Evolutionary conservation across 2,888 invertebrate species (phyloP), one percentile per base, ranked within the genome.

Genomic region (Andrena fulva): DNA sequence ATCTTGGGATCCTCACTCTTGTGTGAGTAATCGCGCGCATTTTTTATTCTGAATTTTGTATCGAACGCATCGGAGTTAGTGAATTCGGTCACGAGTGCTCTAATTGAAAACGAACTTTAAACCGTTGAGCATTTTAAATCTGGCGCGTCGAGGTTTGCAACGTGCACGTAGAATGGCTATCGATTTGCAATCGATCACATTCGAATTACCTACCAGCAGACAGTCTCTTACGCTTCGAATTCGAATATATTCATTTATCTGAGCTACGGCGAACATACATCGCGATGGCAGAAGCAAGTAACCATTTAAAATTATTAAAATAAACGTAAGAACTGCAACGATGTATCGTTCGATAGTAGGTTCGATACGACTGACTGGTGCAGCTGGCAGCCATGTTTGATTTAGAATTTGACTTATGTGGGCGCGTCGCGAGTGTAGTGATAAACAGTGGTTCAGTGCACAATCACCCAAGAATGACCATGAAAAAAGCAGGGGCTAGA

Each of bases 351-450:
- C 52, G 50, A 59, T 60, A 35, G 7, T 27, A n/a, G 20, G 20
- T 50, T 73, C 24, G 35, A 74, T 59, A n/a, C 16, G 12, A 16
- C 16, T 52, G 1, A 20, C 20, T 20, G 20, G 10, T 35, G 24
- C 56, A 48, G 10, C 4, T 7, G 50, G 60, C 35, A 24, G 60
- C 60, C 60, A 77, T 77, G 27, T 77, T 77, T 42, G 16, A 12
- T 66, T 67, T 33, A 7, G 48, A 74, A 50, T 67, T 50, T 67
- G 31, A 31, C 50, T 59, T 24, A 8, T 29, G 27, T 16, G 16
- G 27, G n/a, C 20, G 16, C 29, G 29, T 75, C 16, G 12, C 10
- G 3, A 2, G 50, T 12, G 6, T 1, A 71, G 24, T 50, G 6
- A 42, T 6, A 16, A 31, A 5, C 8, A 33, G 20, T 4, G 35